A percentile compares a stretch with the other conserved stretches of the same genome.
These are phyloP conservation scores for Folsomia manolachei DNA, from an alignment of 2,888 invertebrate genomes.

Conservation along the genomic window DNA sequence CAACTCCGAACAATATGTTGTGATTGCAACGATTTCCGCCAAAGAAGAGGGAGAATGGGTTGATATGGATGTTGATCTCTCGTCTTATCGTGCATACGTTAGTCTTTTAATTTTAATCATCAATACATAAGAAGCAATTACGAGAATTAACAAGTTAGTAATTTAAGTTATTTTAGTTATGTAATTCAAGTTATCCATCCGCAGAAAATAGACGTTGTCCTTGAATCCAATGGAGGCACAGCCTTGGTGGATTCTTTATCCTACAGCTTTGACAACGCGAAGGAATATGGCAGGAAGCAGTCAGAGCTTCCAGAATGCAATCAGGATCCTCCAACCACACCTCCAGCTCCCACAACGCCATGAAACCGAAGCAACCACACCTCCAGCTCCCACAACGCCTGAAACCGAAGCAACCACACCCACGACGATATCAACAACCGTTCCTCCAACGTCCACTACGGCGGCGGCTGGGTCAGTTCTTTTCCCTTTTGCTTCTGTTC, in stretches of 20 bases:
- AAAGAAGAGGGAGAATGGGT: background rate
- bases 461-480: too few species aligned
- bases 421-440: too few species aligned
- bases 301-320: background rate
- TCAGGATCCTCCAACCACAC: background rate
- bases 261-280: background rate
- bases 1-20: background rate
- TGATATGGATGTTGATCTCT: background rate
- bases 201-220: background rate
- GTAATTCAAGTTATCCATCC: too few species aligned
- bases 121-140: too few species aligned
- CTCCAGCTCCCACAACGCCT: background rate
- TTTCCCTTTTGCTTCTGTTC: too few species aligned
- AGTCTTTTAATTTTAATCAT: too few species aligned
- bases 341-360: background rate
- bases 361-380: background rate
- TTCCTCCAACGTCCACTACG: too few species aligned
- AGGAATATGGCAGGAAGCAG: background rate
- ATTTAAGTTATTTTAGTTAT: too few species aligned
- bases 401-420: too few species aligned
- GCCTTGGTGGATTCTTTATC: background rate
- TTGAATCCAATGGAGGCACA: background rate
- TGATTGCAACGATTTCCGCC: background rate
- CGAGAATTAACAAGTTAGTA: too few species aligned
- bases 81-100: background rate